Base-by-base conservation (phyloP, 2,888 invertebrate species). In the Mythimna loreyi region DNA sequence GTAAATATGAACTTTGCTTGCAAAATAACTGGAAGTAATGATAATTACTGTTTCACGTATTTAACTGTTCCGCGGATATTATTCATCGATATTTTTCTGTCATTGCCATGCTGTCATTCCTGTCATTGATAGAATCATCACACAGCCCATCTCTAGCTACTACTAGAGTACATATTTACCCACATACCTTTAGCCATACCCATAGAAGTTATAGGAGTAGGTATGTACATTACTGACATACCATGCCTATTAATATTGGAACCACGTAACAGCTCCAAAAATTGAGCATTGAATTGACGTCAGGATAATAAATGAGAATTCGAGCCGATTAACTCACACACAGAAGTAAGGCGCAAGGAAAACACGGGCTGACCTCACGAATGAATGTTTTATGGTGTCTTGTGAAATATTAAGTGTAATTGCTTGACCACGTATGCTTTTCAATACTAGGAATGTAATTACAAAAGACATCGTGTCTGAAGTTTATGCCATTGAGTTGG, bases 181-280 rank as follows among this genome's bases (percentile, higher is more conserved):
- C n/a, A 47, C 49, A 45, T 56, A 60, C 30, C 23, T 19, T 33
- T 28, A 50, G 9, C 40, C 55, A 43, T 45, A 56, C 11, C 33
- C 33, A 8, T 33, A 33, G 9, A 8, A 33, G 33, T 33, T 33
- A 36, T 13, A 36, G 23, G 30, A 52, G 52, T 53, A 53, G 11
- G 9, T 53, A 28, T 0, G 2, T 21, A 62, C 6, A 21, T 55
- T 59, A 45, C 19, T 9, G 30, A 49, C 25, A 7, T 19, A 21
- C 45, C 16, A 36, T 67, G 40, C 16, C 25, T 33, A 62, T 77
- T 65, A 60, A 28, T 50, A 77, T 50, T 75, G 36, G 16, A 75
- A 65, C 43, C 80, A 82, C 75, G 75, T 82, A 70, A 55, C 55
- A 56, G n/a, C 45, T 80, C 69, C 62, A 80, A 75, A 80, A 80